These are phyloP conservation scores for Bombylius discolor DNA, from an alignment of 2,888 invertebrate genomes.

Conservation along the genomic window DNA sequence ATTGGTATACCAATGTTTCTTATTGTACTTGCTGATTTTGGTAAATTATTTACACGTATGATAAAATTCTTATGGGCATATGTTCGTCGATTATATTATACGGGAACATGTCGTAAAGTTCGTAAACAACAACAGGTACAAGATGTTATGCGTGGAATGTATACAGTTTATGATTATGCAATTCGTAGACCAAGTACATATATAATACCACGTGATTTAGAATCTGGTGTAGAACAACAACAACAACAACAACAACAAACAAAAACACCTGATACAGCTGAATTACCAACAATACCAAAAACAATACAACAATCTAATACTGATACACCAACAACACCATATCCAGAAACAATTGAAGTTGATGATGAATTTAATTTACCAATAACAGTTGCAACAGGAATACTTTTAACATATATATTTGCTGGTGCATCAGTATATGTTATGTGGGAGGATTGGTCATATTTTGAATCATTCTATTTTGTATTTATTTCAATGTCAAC, in stretches of 20 bases:
- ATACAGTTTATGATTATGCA: conserved; percentile 68
- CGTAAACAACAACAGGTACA: conserved; percentile 62
- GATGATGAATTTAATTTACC: conserved; percentile 93
- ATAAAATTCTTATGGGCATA: conserved; percentile 86
- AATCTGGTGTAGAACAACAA: conserved; percentile 28
- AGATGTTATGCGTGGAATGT: conserved; percentile 75
- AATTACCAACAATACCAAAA: conserved; percentile 16
- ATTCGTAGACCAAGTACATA: conserved; percentile 57
- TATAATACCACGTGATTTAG: conserved; percentile 37
- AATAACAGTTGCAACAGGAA: conserved; percentile 71
- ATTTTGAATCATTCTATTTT: conserved; percentile 90
- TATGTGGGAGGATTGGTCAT: conserved; percentile 72
- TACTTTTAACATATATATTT: conserved; percentile 75
- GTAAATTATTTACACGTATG: conserved; percentile 79
- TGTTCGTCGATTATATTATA: conserved; percentile 70
- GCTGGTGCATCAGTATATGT: conserved; percentile 71
- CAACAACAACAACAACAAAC: conserved; percentile 22
- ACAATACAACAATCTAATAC: conserved; percentile 27
- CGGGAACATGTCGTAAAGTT: conserved; percentile 67
- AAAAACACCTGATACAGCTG: conserved; percentile 22
- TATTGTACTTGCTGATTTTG: conserved; percentile 87
- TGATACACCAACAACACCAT: conserved; percentile 62
- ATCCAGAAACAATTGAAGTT: conserved; percentile 60
- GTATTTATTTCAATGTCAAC: conserved; percentile 95
- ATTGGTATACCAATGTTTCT: conserved; percentile 93